phyloP scores from a whole-genome alignment of 2,888 invertebrate species.

The Argyra leucocephala region DNA sequence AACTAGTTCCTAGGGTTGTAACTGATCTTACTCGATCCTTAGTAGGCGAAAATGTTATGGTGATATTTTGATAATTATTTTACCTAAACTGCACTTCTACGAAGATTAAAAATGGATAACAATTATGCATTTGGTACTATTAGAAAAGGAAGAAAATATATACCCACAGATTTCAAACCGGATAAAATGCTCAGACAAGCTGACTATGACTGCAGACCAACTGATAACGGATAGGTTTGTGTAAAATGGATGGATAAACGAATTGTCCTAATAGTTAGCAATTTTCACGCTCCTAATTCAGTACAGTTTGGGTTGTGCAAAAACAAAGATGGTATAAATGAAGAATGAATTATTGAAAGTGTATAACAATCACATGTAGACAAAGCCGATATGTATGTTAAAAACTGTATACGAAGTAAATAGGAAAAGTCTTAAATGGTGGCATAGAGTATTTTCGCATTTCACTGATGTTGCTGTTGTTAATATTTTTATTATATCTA shows the following conservation, averaged over 20 bases:
- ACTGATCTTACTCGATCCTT: conserved; percentile 13
- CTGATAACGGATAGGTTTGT: conserved; percentile 16
- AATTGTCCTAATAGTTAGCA: neutral
- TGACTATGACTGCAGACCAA: conserved; percentile 14
- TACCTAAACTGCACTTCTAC: conserved; percentile 12
- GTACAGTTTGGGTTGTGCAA: neutral
- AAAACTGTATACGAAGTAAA: too few relatives aligned
- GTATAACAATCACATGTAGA: too few relatives aligned
- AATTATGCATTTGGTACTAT: conserved; percentile 17
- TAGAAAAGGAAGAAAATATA: conserved; percentile 14
- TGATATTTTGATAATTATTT: conserved; percentile 17
- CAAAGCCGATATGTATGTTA: too few relatives aligned
- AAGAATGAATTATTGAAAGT: too few relatives aligned
- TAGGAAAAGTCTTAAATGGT: too few relatives aligned
- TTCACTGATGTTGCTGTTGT: too few relatives aligned
- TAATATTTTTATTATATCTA: too few relatives aligned
- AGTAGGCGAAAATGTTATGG: conserved; percentile 12
- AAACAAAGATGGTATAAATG: conserved; percentile 13
- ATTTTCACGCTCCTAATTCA: conserved; percentile 11
- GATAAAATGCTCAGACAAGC: conserved; percentile 12
- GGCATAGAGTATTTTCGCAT: too few relatives aligned
- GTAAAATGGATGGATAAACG: too few relatives aligned
- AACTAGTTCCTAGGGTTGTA: conserved; percentile 27
- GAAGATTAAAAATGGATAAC: conserved; percentile 12
- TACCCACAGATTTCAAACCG: conserved; percentile 7